A percentile compares a stretch with the other conserved stretches of the same genome.
Conservation (phyloP, 2,888 invertebrate species). For the Polyommatus icarus region DNA sequence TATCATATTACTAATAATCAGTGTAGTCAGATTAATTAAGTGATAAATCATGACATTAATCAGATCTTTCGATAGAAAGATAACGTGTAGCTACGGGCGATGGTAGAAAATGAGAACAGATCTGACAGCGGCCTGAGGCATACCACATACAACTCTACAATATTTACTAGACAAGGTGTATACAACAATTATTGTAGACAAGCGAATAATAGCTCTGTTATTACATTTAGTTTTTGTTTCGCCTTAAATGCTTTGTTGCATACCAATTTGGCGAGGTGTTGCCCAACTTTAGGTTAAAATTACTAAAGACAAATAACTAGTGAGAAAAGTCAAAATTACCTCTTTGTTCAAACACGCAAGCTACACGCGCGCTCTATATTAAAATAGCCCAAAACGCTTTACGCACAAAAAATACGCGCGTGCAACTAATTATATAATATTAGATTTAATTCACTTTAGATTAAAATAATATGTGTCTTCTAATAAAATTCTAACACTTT, state of each 20-base stretch:
- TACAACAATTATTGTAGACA: neutral
- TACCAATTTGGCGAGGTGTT: neutral
- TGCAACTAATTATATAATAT: neutral
- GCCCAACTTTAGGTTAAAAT: neutral
- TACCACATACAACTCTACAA: neutral
- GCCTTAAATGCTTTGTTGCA: neutral
- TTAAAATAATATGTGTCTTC: neutral
- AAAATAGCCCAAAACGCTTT: neutral
- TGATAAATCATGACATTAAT: constrained; percentile 10
- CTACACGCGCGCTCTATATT: neutral
- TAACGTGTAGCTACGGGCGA: neutral
- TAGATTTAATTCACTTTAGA: neutral
- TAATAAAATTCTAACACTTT: neutral
- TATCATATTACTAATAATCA: neutral
- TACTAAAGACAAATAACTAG: neutral
- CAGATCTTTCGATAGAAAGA: constrained; percentile 1
- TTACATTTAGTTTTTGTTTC: neutral
- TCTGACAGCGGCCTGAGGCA: neutral
- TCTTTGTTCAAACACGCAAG: neutral
- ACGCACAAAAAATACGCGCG: neutral
- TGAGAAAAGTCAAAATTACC: neutral
- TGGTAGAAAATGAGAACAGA: neutral
- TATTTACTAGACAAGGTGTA: neutral
- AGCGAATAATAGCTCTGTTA: neutral
- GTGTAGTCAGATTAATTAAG: neutral